Conservation (phyloP, 1,140 invertebrate genomes). For the Helicoverpa zea region DNA sequence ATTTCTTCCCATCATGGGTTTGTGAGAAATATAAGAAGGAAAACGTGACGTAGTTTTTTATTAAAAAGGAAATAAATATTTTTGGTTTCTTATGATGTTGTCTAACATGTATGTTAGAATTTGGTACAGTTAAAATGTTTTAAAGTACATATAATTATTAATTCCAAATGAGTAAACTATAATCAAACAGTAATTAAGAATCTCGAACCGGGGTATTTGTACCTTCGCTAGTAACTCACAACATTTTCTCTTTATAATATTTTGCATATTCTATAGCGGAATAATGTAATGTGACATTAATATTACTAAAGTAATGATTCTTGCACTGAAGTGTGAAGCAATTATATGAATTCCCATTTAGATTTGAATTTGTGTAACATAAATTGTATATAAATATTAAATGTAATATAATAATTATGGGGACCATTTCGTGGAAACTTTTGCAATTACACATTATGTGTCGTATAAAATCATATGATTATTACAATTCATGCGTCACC, state of each 20-base stretch:
- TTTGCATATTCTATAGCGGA: not conserved
- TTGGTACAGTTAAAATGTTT: too few species aligned
- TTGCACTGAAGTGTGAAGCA: constrained; percentile 8
- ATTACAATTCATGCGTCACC: too few species aligned
- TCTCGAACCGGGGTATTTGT: not conserved
- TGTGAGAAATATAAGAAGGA: not conserved
- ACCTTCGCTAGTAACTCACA: not conserved
- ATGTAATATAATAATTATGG: not conserved
- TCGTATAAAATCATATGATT: too few species aligned
- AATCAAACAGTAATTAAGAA: not conserved
- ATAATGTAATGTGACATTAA: not conserved
- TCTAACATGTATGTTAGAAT: too few species aligned
- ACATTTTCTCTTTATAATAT: not conserved
- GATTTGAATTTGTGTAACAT: not conserved
- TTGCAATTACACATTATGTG: too few species aligned
- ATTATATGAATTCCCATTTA: not conserved
- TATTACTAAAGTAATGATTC: not conserved
- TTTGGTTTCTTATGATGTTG: too few species aligned
- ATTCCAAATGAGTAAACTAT: not conserved
- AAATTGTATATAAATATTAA: not conserved
- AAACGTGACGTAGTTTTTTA: not conserved
- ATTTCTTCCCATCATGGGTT: not conserved
- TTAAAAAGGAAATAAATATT: too few species aligned
- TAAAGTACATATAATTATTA: not conserved
- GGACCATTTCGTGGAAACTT: not conserved